Base-by-base conservation (phyloP, 2,113 vertebrate genomes). In the Ia io region DNA sequence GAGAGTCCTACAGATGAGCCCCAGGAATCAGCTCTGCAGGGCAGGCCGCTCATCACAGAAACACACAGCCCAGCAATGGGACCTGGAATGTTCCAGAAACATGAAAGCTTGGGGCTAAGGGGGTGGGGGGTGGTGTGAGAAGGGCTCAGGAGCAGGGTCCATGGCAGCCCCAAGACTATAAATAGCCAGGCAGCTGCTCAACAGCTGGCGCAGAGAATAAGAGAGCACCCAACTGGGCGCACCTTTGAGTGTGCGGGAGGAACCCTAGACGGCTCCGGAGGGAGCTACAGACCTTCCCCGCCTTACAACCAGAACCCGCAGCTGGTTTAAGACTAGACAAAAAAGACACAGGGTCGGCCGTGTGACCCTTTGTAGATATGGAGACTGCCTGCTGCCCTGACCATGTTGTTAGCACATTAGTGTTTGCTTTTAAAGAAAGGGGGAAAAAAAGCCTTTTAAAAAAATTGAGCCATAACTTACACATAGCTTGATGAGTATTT, bases 61-160 rank as follows among this genome's bases (percentile, higher is more conserved):
- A 53, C 30, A n/a, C 69, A 32, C 35, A 44, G 53, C 28, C 51
- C 23, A 30, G 73, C 65, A 44, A 53, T 35, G 18, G 35, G 23
- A 83, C 44, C 69, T 70, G 71, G 88, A 91, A 87, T 70, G 18
- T 83, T 92, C 80, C 56, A 84, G 84, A 79, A 94, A 93, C 40
- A 37, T 79, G 63, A 79, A 84, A 87, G 59, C 37, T 56, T 80
- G 49, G 22, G 28, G 25, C 3, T 25, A 56, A 22, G 61, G 16
- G 61, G 25, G 23, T 49, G 53, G 53, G 16, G 61, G 32, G 23
- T 28, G 53, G 25, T 35, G 63, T 28, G 67, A 56, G 28, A 17
- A 44, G 69, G 28, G 11, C 67, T 56, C 61, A 20, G n/a, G 47
- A 88, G 30, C n/a, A 78, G 30, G 61, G 63, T 23, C 18, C 1